phyloP scores from a whole-genome alignment of 2,797 vertebrate genomes.

The Gadopsis marmoratus region DNA sequence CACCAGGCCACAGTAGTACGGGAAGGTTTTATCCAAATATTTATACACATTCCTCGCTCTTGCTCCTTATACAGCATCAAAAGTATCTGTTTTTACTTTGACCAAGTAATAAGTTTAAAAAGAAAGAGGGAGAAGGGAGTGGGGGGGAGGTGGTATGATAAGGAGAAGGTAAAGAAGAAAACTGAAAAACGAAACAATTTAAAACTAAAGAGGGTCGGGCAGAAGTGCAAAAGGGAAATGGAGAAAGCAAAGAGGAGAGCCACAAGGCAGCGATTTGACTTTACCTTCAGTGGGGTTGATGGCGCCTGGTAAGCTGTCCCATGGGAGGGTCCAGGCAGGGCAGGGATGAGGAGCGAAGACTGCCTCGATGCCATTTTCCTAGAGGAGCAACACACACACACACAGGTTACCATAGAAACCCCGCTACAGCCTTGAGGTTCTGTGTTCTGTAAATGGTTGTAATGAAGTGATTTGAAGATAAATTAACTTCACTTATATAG shows the following conservation, averaged over 20 bases:
- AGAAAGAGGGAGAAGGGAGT: constrained; percentile 23
- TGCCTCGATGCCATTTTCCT: constrained; percentile 93
- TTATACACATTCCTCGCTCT: constrained; percentile 44
- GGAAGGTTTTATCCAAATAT: constrained; percentile 61
- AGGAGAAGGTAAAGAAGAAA: background rate
- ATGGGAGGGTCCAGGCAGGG: constrained; percentile 90
- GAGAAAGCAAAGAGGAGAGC: constrained; percentile 19
- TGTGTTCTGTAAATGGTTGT: constrained; percentile 32
- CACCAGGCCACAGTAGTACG: constrained; percentile 27
- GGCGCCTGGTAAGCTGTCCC: constrained; percentile 90
- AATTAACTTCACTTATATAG: too few species aligned
- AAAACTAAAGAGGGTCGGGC: background rate
- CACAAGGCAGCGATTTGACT: constrained; percentile 33
- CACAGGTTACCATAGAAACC: constrained; percentile 73
- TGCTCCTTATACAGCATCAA: constrained; percentile 39
- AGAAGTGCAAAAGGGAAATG: constrained; percentile 18
- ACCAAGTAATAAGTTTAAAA: constrained; percentile 25
- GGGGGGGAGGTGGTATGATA: background rate
- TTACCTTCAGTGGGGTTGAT: constrained; percentile 95
- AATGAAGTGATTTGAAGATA: constrained; percentile 48
- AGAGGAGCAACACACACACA: constrained; percentile 47
- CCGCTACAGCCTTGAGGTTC: constrained; percentile 37
- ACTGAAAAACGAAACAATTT: background rate
- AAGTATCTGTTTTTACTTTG: constrained; percentile 46
- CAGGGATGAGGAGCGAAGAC: constrained; percentile 91